Percentiles rank a stretch among this genome's conserved stretches.
These are phyloP conservation scores for Philaenus spumarius DNA, from an alignment of 1,140 invertebrate genomes.

Conservation along the genomic window DNA sequence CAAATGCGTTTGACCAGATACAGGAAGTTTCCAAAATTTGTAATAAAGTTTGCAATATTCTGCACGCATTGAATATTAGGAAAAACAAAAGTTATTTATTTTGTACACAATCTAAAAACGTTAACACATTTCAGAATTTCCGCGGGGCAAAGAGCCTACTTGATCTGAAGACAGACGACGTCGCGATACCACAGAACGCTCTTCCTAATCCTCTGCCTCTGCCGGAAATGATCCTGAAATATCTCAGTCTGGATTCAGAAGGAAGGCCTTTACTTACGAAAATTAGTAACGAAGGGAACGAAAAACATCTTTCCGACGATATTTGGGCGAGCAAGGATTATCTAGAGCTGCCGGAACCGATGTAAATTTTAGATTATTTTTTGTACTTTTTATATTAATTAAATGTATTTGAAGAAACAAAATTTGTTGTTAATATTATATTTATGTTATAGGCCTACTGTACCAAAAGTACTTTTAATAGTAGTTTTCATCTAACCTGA, in stretches of 20 bases:
- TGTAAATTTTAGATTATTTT: background rate
- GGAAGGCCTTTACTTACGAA: constrained; percentile 51
- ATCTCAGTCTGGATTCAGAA: constrained; percentile 49
- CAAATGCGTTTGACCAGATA: no score
- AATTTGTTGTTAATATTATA: no score
- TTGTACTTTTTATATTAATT: constrained; percentile 1
- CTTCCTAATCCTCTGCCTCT: constrained; percentile 37
- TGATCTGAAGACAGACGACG: constrained; percentile 41
- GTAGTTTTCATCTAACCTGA: no score
- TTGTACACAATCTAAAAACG: no score
- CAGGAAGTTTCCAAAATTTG: no score
- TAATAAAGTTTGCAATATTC: no score
- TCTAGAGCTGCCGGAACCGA: constrained; percentile 39
- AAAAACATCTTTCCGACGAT: constrained; percentile 34
- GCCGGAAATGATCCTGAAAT: constrained; percentile 46
- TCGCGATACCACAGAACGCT: constrained; percentile 53
- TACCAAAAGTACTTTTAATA: no score
- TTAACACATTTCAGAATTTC: constrained; percentile 46
- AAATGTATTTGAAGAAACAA: background rate
- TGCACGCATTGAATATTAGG: no score
- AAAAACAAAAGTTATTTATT: no score
- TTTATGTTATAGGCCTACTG: no score
- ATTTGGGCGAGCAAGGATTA: constrained; percentile 51
- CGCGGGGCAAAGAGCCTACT: constrained; percentile 42
- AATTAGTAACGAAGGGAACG: constrained; percentile 36